Conservation (phyloP, 2,113 vertebrate species). For the Arvicanthis niloticus region DNA sequence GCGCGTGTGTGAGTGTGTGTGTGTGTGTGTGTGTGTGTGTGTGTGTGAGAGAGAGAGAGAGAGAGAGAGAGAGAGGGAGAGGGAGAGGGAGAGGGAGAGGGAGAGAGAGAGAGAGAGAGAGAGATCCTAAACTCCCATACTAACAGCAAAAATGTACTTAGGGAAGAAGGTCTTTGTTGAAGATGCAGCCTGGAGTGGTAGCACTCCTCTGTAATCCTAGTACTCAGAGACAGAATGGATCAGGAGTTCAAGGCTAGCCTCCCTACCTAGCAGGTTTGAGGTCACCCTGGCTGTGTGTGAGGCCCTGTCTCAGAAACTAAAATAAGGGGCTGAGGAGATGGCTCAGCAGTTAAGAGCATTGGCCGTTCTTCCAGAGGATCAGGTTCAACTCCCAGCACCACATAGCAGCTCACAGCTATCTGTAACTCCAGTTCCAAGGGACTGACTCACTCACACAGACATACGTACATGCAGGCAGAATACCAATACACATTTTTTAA, state of each 20-base stretch:
- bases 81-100: too few relatives aligned
- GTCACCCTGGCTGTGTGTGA: neutral
- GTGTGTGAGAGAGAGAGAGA: too few relatives aligned
- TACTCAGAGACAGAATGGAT: neutral
- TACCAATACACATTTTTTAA: neutral
- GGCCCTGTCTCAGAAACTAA: neutral
- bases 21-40: too few relatives aligned
- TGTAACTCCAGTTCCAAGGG: neutral
- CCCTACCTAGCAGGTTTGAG: neutral
- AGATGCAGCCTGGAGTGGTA: neutral
- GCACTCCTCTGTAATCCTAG: neutral
- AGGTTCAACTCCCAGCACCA: neutral
- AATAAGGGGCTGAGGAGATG: neutral
- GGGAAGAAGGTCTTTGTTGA: slow-evolving; percentile 13
- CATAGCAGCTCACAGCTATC: neutral
- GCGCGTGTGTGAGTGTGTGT: too few relatives aligned
- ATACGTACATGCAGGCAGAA: neutral
- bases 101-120: too few relatives aligned
- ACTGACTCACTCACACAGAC: neutral
- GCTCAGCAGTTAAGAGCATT: neutral
- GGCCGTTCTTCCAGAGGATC: neutral
- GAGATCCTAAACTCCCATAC: neutral
- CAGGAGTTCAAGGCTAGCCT: neutral
- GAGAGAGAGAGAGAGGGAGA: too few relatives aligned
- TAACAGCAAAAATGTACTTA: slow-evolving; percentile 47